phyloP scores from a whole-genome alignment of 2,113 vertebrate genomes.

The Rhinoptilus africanus region DNA sequence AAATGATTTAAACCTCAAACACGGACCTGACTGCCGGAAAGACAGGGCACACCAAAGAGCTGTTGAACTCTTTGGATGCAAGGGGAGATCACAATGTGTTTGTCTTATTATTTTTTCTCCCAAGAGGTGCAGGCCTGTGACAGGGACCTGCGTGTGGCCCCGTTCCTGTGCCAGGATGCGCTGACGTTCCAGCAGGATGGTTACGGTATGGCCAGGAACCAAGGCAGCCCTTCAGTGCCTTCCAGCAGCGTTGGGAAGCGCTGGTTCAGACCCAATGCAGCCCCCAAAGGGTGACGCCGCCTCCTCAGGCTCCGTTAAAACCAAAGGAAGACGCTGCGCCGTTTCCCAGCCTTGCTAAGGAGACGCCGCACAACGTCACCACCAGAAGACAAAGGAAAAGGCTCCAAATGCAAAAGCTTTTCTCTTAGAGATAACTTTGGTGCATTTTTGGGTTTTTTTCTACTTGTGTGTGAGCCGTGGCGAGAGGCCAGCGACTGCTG shows the following conservation, averaged over 20 bases:
- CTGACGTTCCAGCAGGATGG: neutral
- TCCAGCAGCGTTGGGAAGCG: neutral
- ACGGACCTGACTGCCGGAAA: neutral
- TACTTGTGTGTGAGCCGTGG: neutral
- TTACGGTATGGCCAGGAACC: neutral
- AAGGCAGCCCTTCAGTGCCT: neutral
- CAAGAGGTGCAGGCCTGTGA: neutral
- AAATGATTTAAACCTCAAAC: neutral
- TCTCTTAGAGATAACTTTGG: neutral
- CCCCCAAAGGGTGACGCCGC: fast-evolving
- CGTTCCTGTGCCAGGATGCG: fast-evolving
- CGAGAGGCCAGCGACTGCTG: neutral
- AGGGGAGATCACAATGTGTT: neutral
- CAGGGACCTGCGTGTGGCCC: fast-evolving
- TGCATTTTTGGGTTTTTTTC: neutral
- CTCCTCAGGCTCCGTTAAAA: neutral
- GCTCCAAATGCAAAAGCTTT: neutral
- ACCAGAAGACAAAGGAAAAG: neutral
- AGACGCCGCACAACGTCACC: fast-evolving
- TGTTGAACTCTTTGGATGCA: neutral
- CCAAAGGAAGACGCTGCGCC: neutral
- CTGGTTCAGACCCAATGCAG: neutral
- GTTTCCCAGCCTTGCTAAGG: neutral
- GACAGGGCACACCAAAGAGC: neutral
- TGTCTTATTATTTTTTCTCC: fast-evolving